phyloP scores from a whole-genome alignment of 2,888 invertebrate genomes.

The Dryobotodes eremita region DNA sequence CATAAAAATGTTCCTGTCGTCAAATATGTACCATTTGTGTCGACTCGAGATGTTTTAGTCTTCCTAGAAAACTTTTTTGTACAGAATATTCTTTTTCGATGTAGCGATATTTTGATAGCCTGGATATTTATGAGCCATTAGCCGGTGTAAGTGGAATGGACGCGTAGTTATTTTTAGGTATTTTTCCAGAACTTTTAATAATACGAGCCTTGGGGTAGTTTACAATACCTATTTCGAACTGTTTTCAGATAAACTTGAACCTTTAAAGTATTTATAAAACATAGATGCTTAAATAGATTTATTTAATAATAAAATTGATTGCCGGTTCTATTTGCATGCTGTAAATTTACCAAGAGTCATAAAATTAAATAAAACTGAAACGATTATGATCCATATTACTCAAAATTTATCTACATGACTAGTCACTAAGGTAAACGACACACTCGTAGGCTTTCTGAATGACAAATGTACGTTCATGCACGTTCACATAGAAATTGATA shows the following conservation, averaged over 20 bases:
- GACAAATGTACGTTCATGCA: conserved; percentile 42
- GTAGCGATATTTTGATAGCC: conserved; percentile 37
- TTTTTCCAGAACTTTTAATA: background rate
- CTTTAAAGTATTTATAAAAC: background rate
- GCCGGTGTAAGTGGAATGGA: conserved; percentile 15
- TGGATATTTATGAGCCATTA: conserved; percentile 35
- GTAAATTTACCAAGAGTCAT: background rate
- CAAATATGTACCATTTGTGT: conserved; percentile 37
- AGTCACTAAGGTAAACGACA: conserved; percentile 42
- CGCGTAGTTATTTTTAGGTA: background rate
- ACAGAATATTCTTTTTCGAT: conserved; percentile 11
- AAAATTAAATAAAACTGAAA: background rate
- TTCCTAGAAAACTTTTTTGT: conserved; percentile 10
- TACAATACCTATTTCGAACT: background rate
- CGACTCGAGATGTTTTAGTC: conserved; percentile 23
- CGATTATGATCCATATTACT: background rate
- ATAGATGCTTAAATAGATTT: background rate
- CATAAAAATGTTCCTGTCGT: conserved; percentile 43
- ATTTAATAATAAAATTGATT: background rate
- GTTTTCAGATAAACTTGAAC: no score
- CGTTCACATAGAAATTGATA: conserved; percentile 46
- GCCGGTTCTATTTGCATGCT: background rate
- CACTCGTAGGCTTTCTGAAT: conserved; percentile 32
- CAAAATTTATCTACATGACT: conserved; percentile 3
- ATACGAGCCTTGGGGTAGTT: background rate